These are phyloP conservation scores for Eudyptes chrysolophus DNA, from an alignment of 2,113 vertebrate species.

Conservation along the genomic window DNA sequence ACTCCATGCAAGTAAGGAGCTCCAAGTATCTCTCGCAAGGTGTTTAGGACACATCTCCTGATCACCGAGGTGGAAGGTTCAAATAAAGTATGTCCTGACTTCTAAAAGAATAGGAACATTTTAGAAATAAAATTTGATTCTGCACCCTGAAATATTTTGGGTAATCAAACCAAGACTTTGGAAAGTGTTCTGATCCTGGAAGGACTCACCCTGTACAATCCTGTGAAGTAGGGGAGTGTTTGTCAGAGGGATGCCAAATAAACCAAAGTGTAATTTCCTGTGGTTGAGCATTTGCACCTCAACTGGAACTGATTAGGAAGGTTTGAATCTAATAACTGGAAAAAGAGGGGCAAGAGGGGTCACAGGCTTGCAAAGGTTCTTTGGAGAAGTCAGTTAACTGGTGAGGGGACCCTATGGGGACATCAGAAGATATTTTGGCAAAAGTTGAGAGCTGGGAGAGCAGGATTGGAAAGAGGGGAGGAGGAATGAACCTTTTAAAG, in stretches of 20 bases:
- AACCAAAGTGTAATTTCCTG: slow-evolving; percentile 56
- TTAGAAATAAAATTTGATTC: not conserved
- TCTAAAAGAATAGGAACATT: not conserved
- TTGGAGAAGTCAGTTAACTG: not conserved
- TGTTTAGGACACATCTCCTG: not conserved
- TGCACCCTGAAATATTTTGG: slow-evolving; percentile 15
- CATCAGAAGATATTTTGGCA: not conserved
- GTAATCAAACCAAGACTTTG: slow-evolving; percentile 26
- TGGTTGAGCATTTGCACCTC: slow-evolving; percentile 45
- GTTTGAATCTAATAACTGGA: slow-evolving; percentile 14
- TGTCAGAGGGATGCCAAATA: slow-evolving; percentile 49
- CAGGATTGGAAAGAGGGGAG: not conserved
- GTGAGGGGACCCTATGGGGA: not conserved
- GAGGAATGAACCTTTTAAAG: not conserved
- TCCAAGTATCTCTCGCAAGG: not conserved
- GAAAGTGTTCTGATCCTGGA: not conserved
- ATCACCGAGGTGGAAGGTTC: not conserved
- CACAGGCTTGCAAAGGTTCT: not conserved
- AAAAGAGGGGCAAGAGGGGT: not conserved
- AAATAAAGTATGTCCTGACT: not conserved
- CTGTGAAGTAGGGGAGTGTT: not conserved
- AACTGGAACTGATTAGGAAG: slow-evolving; percentile 60
- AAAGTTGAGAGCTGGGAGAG: not conserved
- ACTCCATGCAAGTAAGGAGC: not conserved
- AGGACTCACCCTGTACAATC: not conserved